Conservation (phyloP, 2,113 vertebrate species). For the Lagopus muta region DNA sequence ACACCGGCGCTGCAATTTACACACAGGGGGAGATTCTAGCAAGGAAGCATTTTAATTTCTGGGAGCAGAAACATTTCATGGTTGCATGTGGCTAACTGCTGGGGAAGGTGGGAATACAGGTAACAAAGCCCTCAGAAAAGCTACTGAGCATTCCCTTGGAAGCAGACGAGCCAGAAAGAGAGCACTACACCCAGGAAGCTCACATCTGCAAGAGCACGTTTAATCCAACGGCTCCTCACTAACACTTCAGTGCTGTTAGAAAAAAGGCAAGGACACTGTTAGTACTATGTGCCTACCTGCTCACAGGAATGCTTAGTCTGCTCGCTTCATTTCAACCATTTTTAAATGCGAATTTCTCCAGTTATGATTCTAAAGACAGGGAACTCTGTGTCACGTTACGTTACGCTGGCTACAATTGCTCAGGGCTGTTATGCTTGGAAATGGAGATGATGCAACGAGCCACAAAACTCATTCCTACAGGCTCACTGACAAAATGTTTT, state of each 20-base stretch:
- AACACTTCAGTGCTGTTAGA: neutral
- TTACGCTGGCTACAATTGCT: neutral
- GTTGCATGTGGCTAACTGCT: neutral
- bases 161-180: neutral
- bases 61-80: neutral
- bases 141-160: neutral
- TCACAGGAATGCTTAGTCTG: neutral
- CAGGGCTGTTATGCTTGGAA: slow-evolving; percentile 21
- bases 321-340: neutral
- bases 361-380: neutral
- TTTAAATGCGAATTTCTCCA: slow-evolving; percentile 13
- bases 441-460: neutral
- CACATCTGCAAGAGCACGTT: neutral
- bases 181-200: neutral
- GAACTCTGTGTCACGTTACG: slow-evolving; percentile 1
- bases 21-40: neutral
- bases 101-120: neutral
- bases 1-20: neutral
- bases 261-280: neutral
- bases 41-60: neutral
- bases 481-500: slow-evolving; percentile 14
- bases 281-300: neutral
- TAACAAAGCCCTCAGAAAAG: neutral
- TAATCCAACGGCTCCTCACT: neutral
- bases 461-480: slow-evolving; percentile 34